Evolutionary conservation across 2,797 vertebrate genomes (phyloP).

Genomic region (Myotis planiceps): DNA sequence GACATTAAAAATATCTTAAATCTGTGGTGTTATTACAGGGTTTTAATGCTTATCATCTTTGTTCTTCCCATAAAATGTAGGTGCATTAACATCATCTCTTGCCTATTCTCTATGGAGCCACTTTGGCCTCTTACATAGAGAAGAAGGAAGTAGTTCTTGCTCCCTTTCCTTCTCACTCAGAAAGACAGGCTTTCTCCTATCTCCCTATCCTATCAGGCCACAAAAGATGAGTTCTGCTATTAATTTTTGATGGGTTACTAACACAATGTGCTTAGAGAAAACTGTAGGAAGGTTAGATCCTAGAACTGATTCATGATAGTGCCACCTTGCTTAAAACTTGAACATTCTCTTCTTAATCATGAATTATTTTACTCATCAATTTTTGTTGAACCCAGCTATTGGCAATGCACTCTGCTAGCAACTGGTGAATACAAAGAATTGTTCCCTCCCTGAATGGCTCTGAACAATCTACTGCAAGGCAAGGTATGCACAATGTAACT

Average conservation of each 20-base stretch:
- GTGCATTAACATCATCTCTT: neutral
- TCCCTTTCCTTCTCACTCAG: neutral
- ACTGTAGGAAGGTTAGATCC: neutral
- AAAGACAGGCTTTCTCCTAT: neutral
- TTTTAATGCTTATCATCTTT: slow-evolving; percentile 4
- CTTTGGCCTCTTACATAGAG: neutral
- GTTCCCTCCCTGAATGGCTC: neutral
- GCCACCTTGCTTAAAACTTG: neutral
- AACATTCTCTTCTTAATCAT: neutral
- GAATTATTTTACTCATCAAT: neutral
- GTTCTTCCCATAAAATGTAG: neutral
- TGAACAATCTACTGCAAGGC: neutral
- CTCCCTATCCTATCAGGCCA: neutral
- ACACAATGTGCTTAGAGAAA: neutral
- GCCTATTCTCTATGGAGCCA: neutral
- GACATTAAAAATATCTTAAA: neutral
- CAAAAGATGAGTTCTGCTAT: neutral
- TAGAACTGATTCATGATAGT: neutral
- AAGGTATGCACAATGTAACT: neutral
- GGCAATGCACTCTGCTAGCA: neutral
- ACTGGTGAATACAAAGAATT: neutral
- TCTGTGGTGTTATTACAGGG: neutral
- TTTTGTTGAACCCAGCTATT: neutral
- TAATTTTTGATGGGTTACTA: neutral
- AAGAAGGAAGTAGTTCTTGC: neutral